Conservation (phyloP, 2,113 vertebrate species). For the Nerophis lumbriciformis region DNA sequence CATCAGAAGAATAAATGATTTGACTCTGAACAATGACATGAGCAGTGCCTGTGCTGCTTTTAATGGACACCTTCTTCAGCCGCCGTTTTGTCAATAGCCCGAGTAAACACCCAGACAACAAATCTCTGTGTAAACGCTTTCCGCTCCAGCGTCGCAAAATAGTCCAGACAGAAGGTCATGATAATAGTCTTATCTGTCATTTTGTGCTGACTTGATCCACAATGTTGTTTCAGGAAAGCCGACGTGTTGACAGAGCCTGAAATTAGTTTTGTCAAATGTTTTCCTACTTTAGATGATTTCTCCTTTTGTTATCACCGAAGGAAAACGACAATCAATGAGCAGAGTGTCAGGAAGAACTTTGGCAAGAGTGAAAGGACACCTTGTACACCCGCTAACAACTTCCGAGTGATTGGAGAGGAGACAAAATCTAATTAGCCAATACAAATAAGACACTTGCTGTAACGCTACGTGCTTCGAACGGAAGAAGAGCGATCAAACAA, state of each 20-base stretch:
- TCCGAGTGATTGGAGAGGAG: not conserved
- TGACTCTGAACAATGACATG: constrained; percentile 41
- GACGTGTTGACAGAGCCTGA: constrained; percentile 31
- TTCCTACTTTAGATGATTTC: constrained; percentile 31
- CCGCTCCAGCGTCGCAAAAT: constrained; percentile 17
- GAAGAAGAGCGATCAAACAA: constrained; percentile 41
- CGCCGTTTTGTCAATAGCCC: constrained; percentile 30
- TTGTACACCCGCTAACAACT: constrained; percentile 20
- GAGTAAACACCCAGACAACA: constrained; percentile 38
- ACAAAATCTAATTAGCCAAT: constrained; percentile 41
- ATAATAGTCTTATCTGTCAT: constrained; percentile 37
- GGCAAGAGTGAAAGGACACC: constrained; percentile 8
- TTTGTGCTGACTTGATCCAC: constrained; percentile 31
- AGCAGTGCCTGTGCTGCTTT: constrained; percentile 23
- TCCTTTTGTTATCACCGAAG: constrained; percentile 25
- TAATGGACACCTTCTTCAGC: constrained; percentile 39
- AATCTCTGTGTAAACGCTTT: constrained; percentile 34
- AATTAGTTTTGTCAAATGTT: constrained; percentile 50
- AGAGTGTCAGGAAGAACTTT: constrained; percentile 11
- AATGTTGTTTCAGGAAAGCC: constrained; percentile 27
- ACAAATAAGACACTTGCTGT: constrained; percentile 22
- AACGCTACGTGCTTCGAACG: constrained; percentile 30
- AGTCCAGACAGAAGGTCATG: constrained; percentile 32
- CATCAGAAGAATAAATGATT: constrained; percentile 55
- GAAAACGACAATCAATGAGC: constrained; percentile 10